These are phyloP conservation scores for Cryptotis parvus DNA, from an alignment of 2,113 vertebrate genomes.

Conservation along the genomic window DNA sequence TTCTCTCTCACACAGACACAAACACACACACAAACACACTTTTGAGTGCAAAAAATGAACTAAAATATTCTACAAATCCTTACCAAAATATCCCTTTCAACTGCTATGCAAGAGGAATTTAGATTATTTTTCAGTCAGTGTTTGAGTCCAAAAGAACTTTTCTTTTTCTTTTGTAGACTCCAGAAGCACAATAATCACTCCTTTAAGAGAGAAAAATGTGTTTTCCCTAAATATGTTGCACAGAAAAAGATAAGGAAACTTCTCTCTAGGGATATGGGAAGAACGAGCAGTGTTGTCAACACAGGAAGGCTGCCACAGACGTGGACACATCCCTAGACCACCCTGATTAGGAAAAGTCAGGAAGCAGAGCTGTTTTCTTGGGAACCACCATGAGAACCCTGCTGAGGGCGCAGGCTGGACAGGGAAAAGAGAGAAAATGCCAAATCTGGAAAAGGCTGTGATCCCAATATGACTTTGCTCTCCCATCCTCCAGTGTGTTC, in stretches of 20 bases:
- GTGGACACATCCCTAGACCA: conserved; percentile 76
- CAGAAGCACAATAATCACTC: conserved; percentile 74
- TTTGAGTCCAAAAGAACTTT: conserved; percentile 48
- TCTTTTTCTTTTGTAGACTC: conserved; percentile 31
- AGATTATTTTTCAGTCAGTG: neutral
- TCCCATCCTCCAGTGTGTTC: conserved; percentile 1
- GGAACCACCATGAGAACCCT: conserved; percentile 77
- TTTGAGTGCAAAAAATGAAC: conserved; percentile 15
- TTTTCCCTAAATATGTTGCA: conserved; percentile 73
- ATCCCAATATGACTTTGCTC: conserved; percentile 46
- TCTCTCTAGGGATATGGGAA: conserved; percentile 70
- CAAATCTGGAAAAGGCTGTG: conserved; percentile 57
- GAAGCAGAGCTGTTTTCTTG: conserved; percentile 83
- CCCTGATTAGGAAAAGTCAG: conserved; percentile 82
- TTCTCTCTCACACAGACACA: neutral
- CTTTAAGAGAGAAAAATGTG: conserved; percentile 80
- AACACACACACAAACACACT: neutral
- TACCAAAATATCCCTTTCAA: neutral
- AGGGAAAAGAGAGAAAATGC: conserved; percentile 10
- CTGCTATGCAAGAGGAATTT: neutral
- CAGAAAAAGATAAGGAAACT: conserved; percentile 72
- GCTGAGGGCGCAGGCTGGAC: conserved; percentile 43
- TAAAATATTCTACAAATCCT: neutral
- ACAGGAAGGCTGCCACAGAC: conserved; percentile 83
- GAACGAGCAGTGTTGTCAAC: conserved; percentile 84